Percentiles rank a stretch among this genome's conserved stretches.
Conservation (phyloP, 2,888 invertebrate genomes). For the Melanostoma mellinum region DNA sequence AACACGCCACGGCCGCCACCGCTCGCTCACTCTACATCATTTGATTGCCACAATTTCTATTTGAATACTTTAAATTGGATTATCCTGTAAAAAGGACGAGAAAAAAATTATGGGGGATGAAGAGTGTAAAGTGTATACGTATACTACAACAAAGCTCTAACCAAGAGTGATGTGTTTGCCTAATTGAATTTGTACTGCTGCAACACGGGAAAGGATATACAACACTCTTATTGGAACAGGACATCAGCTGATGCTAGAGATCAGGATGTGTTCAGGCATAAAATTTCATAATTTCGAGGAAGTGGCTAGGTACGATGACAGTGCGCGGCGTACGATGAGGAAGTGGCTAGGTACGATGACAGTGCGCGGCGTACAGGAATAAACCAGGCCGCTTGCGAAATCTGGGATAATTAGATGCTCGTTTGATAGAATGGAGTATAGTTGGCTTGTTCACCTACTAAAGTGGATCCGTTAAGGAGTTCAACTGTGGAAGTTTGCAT, state of each 20-base stretch:
- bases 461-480: slow-evolving; percentile 65
- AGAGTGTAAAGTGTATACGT: not conserved
- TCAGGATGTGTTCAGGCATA: slow-evolving; percentile 71
- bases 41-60: slow-evolving; percentile 79
- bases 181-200: slow-evolving; percentile 67
- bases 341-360: not conserved
- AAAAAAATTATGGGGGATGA: slow-evolving; percentile 39
- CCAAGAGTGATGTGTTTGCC: slow-evolving; percentile 45
- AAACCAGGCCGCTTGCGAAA: slow-evolving; percentile 65
- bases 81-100: slow-evolving; percentile 78
- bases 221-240: slow-evolving; percentile 21
- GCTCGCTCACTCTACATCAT: slow-evolving; percentile 41
- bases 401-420: slow-evolving; percentile 73
- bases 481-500: slow-evolving; percentile 49
- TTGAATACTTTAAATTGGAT: slow-evolving; percentile 82
- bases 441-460: slow-evolving; percentile 55
- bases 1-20: slow-evolving; percentile 40
- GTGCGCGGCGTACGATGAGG: slow-evolving; percentile 4
- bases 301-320: not conserved
- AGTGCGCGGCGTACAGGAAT: slow-evolving; percentile 4
- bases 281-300: slow-evolving; percentile 65
- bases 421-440: slow-evolving; percentile 54
- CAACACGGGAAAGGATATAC: slow-evolving; percentile 20
- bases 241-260: slow-evolving; percentile 71
- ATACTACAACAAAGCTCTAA: slow-evolving; percentile 40